A percentile compares a stretch with the other conserved stretches of the same genome.
Evolutionary conservation across 35 echinoderm and acorn worm species (phyloP).

Genomic region (Anneissia japonica): DNA sequence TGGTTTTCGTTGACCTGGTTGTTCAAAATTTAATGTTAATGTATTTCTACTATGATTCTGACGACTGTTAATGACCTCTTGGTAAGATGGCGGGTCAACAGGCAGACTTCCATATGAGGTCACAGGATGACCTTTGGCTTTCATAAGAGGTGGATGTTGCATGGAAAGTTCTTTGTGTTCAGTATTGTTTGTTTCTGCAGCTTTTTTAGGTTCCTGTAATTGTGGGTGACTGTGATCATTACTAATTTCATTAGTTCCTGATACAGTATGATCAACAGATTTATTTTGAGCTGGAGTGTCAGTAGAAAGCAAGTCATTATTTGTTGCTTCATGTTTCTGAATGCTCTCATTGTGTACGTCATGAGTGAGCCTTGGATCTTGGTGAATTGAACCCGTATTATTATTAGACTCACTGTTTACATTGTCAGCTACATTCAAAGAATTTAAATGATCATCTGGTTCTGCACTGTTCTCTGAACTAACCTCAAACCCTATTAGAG

Average conservation of each 20-base stretch:
- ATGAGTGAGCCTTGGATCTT: not conserved
- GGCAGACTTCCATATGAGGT: not conserved
- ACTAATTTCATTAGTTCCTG: not conserved
- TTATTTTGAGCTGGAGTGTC: too few relatives aligned
- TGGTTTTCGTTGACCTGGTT: slow-evolving; percentile 31
- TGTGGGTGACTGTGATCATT: not conserved
- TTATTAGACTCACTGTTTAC: not conserved
- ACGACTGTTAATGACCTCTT: slow-evolving; percentile 57
- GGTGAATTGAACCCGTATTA: not conserved
- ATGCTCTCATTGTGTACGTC: not conserved
- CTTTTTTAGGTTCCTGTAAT: too few relatives aligned
- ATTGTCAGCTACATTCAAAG: not conserved
- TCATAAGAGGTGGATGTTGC: not conserved
- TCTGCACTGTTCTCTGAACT: not conserved
- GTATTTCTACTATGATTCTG: slow-evolving; percentile 32
- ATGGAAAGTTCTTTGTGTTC: not conserved
- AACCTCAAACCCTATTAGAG: not conserved
- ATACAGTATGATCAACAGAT: not conserved
- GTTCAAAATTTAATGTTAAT: slow-evolving; percentile 67
- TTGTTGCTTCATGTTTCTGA: too few relatives aligned
- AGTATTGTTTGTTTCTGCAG: not conserved
- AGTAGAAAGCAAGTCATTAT: too few relatives aligned
- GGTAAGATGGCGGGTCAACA: slow-evolving; percentile 60
- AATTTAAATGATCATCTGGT: too few relatives aligned
- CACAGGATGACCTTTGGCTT: not conserved